Base-by-base conservation (phyloP, 2,888 invertebrate species). In the Morinoia aosen region DNA sequence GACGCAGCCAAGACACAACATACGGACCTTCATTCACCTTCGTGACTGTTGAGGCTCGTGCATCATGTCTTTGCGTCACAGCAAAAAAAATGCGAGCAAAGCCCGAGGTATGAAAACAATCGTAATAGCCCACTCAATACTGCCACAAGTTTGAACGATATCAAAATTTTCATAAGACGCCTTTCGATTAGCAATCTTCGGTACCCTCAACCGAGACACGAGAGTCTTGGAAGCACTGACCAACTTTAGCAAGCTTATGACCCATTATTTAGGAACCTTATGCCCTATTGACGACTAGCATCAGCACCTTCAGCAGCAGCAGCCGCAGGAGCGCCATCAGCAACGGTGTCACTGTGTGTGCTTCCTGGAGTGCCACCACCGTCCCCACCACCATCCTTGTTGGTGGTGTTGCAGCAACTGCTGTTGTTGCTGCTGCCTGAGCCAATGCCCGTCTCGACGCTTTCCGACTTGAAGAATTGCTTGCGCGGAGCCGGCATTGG, bases 381-480 rank as follows among this genome's bases (percentile, higher is more conserved):
- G 56, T 48, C 25, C 3, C 91, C 33, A 91, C 48, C 39, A 40
- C 48, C 93, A 14, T 95, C 95, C n/a, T 95, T 95, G 95, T 58
- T 19, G 64, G 56, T 95, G 64, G 95, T 95, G 95, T 58, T 95
- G 64, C 95, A n/a, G 48, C 56, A n/a, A 39, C 58, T 95, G 40
- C 95, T 56, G 64, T n/a, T 95, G 61, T 61, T 48, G 58, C 40
- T 93, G 93, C 48, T 64, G 25, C 61, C 58, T 0, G 95, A 95
- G 48, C 95, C 95, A 48, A 95, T 95, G 61, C 95, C 95, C 14
- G 95, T 95, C 64, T 95, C 95, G 95, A 97, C 96, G 95, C 97
- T 97, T 96, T 97, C 97, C 58, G 97, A 96, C 96, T 97, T 97
- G 95, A 96, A 96, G 96, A 97, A 96, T 90, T 96, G 96, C 95